Percentiles rank a stretch among this genome's conserved stretches.
phyloP scores from a whole-genome alignment of 2,888 invertebrate genomes.

The Allygus modestus region DNA sequence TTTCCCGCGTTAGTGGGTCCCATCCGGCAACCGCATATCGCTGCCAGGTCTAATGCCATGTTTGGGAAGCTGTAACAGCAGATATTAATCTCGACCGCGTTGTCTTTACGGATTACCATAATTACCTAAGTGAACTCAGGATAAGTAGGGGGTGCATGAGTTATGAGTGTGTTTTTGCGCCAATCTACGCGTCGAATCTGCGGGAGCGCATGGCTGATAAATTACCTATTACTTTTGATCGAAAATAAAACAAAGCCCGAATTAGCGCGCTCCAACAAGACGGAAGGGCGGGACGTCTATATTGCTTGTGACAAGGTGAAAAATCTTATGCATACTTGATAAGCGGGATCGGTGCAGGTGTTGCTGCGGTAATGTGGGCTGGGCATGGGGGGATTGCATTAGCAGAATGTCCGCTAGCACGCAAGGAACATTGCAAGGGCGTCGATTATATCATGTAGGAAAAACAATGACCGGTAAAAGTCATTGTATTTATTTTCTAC shows the following conservation, averaged over 20 bases:
- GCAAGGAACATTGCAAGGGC: too few relatives aligned
- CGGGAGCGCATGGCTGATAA: constrained; percentile 36
- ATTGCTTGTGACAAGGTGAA: constrained; percentile 29
- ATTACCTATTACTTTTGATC: constrained; percentile 31
- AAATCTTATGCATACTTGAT: constrained; percentile 16
- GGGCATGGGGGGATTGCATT: too few relatives aligned
- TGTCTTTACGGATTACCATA: constrained; percentile 51
- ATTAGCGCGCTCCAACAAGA: constrained; percentile 6
- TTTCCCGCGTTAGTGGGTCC: too few relatives aligned
- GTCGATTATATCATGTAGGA: too few relatives aligned
- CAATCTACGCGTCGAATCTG: constrained; percentile 31
- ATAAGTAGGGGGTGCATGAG: constrained; percentile 20
- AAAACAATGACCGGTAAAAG: too few relatives aligned
- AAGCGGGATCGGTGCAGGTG: neutral
- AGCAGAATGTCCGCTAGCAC: too few relatives aligned
- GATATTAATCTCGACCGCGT: constrained; percentile 45
- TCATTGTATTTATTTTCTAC: too few relatives aligned
- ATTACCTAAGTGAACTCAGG: constrained; percentile 48
- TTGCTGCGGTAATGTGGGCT: neutral
- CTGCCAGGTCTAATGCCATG: constrained; percentile 27
- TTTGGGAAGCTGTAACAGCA: constrained; percentile 18
- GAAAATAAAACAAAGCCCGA: constrained; percentile 31
- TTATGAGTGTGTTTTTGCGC: constrained; percentile 41
- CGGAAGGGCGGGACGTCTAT: neutral
- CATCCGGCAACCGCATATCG: constrained; percentile 15